These are phyloP conservation scores for Stomatorhinus ivindoensis DNA, from an alignment of 2,113 vertebrate genomes.

Conservation along the genomic window DNA sequence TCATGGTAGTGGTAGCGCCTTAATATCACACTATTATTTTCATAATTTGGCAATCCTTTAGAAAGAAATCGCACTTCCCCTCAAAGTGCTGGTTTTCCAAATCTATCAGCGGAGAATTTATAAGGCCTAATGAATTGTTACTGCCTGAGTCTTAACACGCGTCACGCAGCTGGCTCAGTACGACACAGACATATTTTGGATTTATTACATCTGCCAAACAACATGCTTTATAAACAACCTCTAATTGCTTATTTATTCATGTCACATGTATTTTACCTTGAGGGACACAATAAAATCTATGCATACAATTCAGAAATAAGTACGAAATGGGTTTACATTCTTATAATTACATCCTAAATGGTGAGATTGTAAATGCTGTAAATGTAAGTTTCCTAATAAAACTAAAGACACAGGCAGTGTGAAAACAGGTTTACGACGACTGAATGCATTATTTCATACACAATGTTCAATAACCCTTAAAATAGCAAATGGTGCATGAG, in stretches of 20 bases:
- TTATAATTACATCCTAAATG: constrained; percentile 36
- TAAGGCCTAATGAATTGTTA: constrained; percentile 21
- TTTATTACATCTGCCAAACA: constrained; percentile 58
- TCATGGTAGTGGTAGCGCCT: neutral
- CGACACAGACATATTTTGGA: constrained; percentile 57
- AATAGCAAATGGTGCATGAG: neutral
- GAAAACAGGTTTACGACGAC: neutral
- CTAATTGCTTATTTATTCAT: constrained; percentile 68
- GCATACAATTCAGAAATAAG: constrained; percentile 32
- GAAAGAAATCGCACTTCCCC: neutral
- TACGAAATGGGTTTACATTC: constrained; percentile 43
- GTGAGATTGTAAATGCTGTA: neutral
- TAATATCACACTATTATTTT: neutral
- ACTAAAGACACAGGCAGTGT: neutral
- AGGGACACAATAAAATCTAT: constrained; percentile 50
- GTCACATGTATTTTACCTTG: constrained; percentile 72
- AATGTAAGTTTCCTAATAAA: neutral
- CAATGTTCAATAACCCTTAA: neutral
- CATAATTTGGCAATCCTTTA: neutral
- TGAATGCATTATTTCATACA: neutral
- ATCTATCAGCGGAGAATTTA: constrained; percentile 20
- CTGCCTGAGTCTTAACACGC: constrained; percentile 41
- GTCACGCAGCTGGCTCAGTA: constrained; percentile 54
- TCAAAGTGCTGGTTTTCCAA: neutral
- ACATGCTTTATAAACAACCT: constrained; percentile 51